Evolutionary conservation across 2,888 invertebrate species (phyloP), one percentile per base, ranked within the genome.

Genomic region (Sarcophaga caerulescens): DNA sequence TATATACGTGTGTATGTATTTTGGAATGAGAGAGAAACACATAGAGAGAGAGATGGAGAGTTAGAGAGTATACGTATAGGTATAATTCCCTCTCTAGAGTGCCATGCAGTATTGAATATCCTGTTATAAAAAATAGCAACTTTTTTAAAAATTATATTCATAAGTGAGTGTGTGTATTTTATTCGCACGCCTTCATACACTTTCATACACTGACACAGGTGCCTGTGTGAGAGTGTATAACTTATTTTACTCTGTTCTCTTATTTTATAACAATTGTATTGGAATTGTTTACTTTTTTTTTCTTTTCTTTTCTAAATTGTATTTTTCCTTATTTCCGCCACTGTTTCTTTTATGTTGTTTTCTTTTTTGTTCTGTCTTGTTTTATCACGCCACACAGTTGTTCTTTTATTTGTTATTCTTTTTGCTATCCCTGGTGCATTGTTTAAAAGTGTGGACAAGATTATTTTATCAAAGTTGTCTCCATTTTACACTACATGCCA

Each of bases 81-180:
- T 45, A 45, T 62, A 47, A 77, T 68, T 77, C 60, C 65, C 25
- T 71, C 71, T 82, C 82, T 71, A 45, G 74, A 84, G 83, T 84
- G n/a, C 73, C 73, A 57, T 74, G 68, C 74, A 74, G 47, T 63
- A 84, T 70, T 75, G 84, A 70, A 75, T 59, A 79, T 74, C 69
- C 69, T 75, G 84, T 74, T 79, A n/a, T n/a, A 62, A 75, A 35
- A 79, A 79, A 60, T 75, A 74, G 57, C 65, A 73, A 79, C 35
- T 69, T 84, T 63, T 74, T 45, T 47, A 23, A 47, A 44, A 62
- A 59, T 65, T 25, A 63, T 19, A 14, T 60, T 44, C 57, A n/a
- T 65, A 71, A 71, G 57, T 63, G 60, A 79, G 66, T 60, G 47
- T 60, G 70, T 19, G 60, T 25, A 25, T 60, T 81, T 59, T 25